These are phyloP conservation scores for Lepas anatifera DNA, from an alignment of 2,888 invertebrate species.

Conservation along the genomic window DNA sequence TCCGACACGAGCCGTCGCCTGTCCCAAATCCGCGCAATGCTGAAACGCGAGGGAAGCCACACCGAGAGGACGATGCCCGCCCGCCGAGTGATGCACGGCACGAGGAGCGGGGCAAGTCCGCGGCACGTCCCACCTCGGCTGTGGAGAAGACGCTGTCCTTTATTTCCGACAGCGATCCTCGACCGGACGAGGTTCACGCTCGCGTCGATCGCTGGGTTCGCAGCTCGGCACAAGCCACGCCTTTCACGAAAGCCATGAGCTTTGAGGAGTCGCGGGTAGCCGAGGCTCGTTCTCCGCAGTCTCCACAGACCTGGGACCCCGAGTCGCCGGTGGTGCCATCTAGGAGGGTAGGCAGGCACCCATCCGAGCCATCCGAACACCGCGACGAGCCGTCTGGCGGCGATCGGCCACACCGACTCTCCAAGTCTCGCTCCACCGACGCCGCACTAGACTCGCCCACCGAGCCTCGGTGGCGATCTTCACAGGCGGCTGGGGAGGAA, in stretches of 20 bases:
- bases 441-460: background rate
- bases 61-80: background rate
- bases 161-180: background rate
- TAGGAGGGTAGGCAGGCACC: background rate
- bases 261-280: background rate
- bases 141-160: too few relatives aligned
- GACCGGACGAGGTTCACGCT: background rate
- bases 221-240: background rate
- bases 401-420: background rate
- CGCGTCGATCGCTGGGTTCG: background rate
- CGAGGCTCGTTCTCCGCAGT: too few relatives aligned
- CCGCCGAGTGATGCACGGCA: background rate
- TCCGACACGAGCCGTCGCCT: background rate
- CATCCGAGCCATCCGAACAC: background rate
- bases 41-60: too few relatives aligned
- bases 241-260: background rate
- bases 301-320: too few relatives aligned
- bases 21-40: too few relatives aligned
- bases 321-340: background rate
- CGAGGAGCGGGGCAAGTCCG: background rate
- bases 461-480: background rate
- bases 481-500: background rate
- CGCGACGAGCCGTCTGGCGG: background rate
- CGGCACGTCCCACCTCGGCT: too few relatives aligned
- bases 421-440: background rate